Evolutionary conservation across 2,888 invertebrate species (phyloP), one percentile per base, ranked within the genome.

Genomic region (Eupithecia pulchellata): DNA sequence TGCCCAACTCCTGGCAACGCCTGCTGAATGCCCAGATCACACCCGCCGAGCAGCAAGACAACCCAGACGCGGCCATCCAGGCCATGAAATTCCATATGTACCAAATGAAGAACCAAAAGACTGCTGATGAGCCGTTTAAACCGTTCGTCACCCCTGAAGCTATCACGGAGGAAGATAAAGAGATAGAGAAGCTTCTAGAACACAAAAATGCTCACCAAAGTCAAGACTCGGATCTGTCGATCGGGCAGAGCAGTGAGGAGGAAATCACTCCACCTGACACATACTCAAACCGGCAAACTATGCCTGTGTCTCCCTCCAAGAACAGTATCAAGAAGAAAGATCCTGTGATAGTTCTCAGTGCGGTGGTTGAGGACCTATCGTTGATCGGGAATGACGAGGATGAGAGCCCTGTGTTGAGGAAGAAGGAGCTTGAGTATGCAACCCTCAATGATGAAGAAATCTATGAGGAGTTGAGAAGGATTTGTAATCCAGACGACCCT

Each of bases 21-120:
- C 94, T 98, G 66, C 95, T 99, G 78, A 96, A 97, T 82, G 96
- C 97, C 20, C 97, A 98, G 86, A 97, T 99, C 77, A 97, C 98
- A 47, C 96, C 97, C 81, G 97, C 96, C 55, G 98, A 98, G 86
- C 98, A 98, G 89, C 96, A 97, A 87, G 96, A 98, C 82, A 98
- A 99, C 91, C 99, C 99, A 3, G 96, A 96, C 82, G 98, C 98
- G 47, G 98, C 98, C 1, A 96, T 98, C 69, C 97, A 98, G 85
- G 99, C 99, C 32, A 96, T 99, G 66, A 98, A 98, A 84, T 98
- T 97, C 86, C 98, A 98, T 86, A 97, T 98, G 86, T 97, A 97
- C 90, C 97, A 97, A 13, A 97, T 97, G 78, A 97, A 97, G 84
- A 97, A 97, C 81, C 97, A 97, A 83, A 97, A 97, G 80, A 96